Conservation (phyloP, 92 coral and sea anemone genomes). For the Zoanthus gigantus region DNA sequence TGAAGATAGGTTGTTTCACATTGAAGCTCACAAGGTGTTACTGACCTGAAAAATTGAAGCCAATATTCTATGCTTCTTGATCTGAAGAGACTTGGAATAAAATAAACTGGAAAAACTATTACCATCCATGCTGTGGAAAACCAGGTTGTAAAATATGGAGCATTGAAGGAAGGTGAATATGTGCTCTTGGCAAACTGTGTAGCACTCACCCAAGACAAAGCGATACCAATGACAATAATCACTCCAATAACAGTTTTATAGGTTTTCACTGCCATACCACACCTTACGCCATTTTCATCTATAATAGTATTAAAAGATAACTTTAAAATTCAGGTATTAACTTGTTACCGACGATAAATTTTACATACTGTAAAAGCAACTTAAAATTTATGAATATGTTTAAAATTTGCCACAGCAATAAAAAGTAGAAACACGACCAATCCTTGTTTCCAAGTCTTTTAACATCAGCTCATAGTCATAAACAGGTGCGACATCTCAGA, state of each 20-base stretch:
- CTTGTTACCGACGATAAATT: too few species aligned
- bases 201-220: slow-evolving; percentile 86
- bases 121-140: slow-evolving; percentile 89
- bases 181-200: slow-evolving; percentile 91
- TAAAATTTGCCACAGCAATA: too few species aligned
- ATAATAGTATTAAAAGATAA: background rate
- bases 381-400: too few species aligned
- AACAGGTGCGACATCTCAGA: too few species aligned
- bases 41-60: slow-evolving; percentile 55
- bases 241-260: slow-evolving; percentile 72
- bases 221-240: slow-evolving; percentile 77
- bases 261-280: slow-evolving; percentile 35
- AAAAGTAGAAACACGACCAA: too few species aligned
- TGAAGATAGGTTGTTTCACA: background rate
- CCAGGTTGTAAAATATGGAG: slow-evolving; percentile 87
- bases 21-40: background rate
- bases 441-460: too few species aligned
- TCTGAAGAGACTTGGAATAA: slow-evolving; percentile 44
- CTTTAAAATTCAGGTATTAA: too few species aligned
- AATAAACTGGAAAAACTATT: slow-evolving; percentile 73
- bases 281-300: slow-evolving; percentile 8
- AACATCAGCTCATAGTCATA: too few species aligned
- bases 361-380: too few species aligned
- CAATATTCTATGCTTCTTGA: slow-evolving; percentile 36
- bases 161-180: slow-evolving; percentile 77